phyloP scores from a whole-genome alignment of 2,797 vertebrate genomes.

The Sebastes trivittatus region DNA sequence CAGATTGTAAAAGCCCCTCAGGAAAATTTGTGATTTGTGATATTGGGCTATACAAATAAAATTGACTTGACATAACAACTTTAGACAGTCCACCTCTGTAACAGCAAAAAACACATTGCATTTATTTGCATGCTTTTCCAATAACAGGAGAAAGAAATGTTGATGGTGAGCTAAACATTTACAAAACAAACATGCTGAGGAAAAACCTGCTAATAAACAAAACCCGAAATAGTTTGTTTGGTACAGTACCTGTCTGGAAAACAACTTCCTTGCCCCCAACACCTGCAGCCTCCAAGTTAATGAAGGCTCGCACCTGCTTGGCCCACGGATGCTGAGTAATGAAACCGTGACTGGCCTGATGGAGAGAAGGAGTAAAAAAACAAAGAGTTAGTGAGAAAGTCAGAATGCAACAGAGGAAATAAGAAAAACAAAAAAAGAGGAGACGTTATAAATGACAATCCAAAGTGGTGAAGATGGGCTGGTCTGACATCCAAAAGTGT shows the following conservation, averaged over 20 bases:
- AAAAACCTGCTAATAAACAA: not conserved
- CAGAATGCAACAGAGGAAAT: not conserved
- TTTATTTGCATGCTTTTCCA: no score
- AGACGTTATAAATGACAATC: not conserved
- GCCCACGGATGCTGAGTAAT: constrained; percentile 98
- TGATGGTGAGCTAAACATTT: not conserved
- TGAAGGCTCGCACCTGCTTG: constrained; percentile 91
- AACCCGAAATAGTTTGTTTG: not conserved
- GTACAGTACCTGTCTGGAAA: constrained; percentile 93
- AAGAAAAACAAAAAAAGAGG: not conserved
- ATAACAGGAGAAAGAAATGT: no score
- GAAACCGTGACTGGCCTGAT: constrained; percentile 97
- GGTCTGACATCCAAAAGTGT: not conserved
- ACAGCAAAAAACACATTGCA: not conserved
- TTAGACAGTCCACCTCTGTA: not conserved
- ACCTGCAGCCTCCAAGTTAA: constrained; percentile 97
- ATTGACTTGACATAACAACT: not conserved
- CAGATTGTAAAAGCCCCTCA: no score
- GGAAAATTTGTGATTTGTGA: no score
- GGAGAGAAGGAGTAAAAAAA: not conserved
- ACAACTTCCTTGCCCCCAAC: constrained; percentile 98
- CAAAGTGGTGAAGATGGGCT: not conserved
- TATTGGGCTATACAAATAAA: no score
- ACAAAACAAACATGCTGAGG: not conserved
- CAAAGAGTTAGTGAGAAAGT: not conserved